These are phyloP conservation scores for Apotomis betuletana DNA, from an alignment of 2,888 invertebrate species.

Conservation along the genomic window DNA sequence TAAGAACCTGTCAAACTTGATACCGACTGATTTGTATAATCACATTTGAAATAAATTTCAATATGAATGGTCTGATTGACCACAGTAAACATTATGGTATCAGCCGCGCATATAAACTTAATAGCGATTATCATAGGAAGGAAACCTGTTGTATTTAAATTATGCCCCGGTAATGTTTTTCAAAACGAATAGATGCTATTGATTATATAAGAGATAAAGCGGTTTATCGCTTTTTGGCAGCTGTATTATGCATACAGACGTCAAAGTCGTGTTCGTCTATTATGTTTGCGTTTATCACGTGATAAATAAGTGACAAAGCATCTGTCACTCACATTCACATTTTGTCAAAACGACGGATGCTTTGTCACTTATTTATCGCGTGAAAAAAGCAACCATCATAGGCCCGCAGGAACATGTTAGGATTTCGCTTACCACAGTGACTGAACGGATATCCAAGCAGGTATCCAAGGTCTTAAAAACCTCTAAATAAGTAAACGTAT, in stretches of 20 bases:
- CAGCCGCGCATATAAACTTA: neutral
- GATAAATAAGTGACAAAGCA: no score
- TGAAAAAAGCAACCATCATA: no score
- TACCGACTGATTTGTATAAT: conserved; percentile 3
- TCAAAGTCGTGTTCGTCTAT: neutral
- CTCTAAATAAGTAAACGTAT: no score
- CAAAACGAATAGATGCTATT: neutral
- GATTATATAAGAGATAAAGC: neutral
- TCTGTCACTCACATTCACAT: no score
- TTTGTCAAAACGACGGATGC: no score
- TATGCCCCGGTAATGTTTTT: neutral
- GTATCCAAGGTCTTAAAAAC: no score
- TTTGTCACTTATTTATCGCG: no score
- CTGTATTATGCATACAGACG: neutral
- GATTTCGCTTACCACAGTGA: no score
- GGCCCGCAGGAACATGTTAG: no score
- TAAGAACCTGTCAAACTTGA: conserved; percentile 26
- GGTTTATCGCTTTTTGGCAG: neutral
- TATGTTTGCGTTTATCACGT: no score
- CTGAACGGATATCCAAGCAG: no score
- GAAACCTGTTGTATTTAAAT: conserved; percentile 14
- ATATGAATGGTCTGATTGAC: conserved; percentile 23
- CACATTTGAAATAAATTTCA: conserved; percentile 17
- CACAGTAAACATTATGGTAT: conserved; percentile 7
- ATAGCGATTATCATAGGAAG: conserved; percentile 8